phyloP scores from a whole-genome alignment of 64 coral and sea anemone species.

The Montipora efflorescens region DNA sequence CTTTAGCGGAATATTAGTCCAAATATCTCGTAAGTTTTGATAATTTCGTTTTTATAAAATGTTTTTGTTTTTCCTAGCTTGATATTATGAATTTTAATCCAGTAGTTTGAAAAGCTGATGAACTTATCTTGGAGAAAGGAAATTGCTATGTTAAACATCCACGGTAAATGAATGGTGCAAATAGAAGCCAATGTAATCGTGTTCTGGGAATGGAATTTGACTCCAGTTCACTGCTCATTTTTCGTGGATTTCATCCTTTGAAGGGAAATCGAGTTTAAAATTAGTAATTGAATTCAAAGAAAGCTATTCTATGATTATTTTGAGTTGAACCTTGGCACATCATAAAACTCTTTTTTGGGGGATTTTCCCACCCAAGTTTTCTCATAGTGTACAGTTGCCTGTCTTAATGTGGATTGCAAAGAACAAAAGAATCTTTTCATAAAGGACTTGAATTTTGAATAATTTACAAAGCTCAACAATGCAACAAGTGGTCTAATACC shows the following conservation, averaged over 20 bases:
- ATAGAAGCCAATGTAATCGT: background rate
- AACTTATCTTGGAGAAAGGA: background rate
- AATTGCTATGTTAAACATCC: background rate
- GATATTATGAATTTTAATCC: background rate
- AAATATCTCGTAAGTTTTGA: background rate
- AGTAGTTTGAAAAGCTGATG: background rate
- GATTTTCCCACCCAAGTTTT: background rate
- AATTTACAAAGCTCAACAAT: slow-evolving; percentile 3
- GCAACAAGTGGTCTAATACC: slow-evolving; percentile 6
- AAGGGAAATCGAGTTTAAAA: background rate
- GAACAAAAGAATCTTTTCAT: slow-evolving; percentile 29
- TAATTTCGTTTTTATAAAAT: background rate
- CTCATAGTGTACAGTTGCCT: background rate
- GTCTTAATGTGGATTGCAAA: slow-evolving; percentile 1
- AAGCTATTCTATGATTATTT: background rate
- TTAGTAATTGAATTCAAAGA: background rate
- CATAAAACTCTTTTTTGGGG: background rate
- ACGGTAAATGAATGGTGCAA: background rate
- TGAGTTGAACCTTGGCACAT: background rate
- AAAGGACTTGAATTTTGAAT: slow-evolving; percentile 18
- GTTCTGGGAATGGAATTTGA: background rate
- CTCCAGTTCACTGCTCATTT: slow-evolving; percentile 17
- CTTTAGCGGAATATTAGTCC: background rate
- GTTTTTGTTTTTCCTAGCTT: background rate
- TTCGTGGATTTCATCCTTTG: background rate